Evolutionary conservation across 37 sponge, comb jelly and placozoan genomes (phyloP), one percentile per base, ranked within the genome.

Genomic region (Oopsacas minuta): DNA sequence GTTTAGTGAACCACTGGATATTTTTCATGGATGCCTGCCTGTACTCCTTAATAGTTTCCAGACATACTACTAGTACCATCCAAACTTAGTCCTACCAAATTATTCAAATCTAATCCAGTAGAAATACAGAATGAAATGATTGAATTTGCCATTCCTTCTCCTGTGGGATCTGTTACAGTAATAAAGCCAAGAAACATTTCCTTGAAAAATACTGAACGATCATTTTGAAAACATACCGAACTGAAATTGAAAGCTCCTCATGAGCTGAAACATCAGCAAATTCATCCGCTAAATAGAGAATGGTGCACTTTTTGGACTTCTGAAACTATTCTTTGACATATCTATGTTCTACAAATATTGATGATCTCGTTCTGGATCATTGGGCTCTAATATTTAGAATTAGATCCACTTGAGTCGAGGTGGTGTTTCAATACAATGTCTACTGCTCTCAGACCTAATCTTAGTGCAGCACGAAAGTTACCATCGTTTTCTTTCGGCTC

Each of bases 1-100:
- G n/a, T n/a, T n/a, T n/a, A n/a, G n/a, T 61, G 75, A 34, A 61
- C 75, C 75, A 61, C 28, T 61, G 75, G 75, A 61, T 61, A 61
- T 34, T 61, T n/a, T 61, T 61, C 75, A 61, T 34, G 75, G 22
- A 61, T 61, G 7, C 75, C 22, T 3, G 75, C 75, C 75, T 61
- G 75, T 61, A 61, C 75, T 61, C 75, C 75, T 61, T 61, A 32
- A 34, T 32, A 61, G 22, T 61, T 61, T n/a, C 75, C 75, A 61
- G 75, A 61, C 22, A 61, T 61, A 61, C 75, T 61, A 42, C 15
- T 15, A 3, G n/a, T n/a, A n/a, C 75, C 75, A n/a, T 61, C 75
- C 75, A 61, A 61, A 32, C 75, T 34, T 32, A 61, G 75, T 61
- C 75, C 75, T 32, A 61, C 75, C 75, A 61, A 61, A 61, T 61